These are phyloP conservation scores for Potamarius usumacintae DNA, from an alignment of 2,113 vertebrate genomes.

Conservation along the genomic window DNA sequence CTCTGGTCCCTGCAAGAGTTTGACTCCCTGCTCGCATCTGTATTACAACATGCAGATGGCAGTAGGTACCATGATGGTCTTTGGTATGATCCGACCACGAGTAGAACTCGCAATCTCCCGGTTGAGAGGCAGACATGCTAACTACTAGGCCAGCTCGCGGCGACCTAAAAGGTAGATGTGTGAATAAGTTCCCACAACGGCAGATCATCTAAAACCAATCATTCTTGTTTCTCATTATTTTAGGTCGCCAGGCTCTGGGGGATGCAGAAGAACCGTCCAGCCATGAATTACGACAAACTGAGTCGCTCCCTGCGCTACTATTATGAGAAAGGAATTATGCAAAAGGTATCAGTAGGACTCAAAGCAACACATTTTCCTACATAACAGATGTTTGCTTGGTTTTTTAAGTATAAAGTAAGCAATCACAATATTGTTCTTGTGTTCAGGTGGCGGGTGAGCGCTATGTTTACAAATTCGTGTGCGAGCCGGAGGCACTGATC, in stretches of 20 bases:
- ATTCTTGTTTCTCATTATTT: conserved; percentile 1
- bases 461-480: conserved; percentile 99
- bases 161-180: neutral
- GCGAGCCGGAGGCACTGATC: conserved; percentile 92
- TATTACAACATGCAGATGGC: too few species aligned
- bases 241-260: conserved; percentile 98
- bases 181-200: neutral
- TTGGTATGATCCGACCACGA: too few species aligned
- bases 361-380: neutral
- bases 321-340: conserved; percentile 99
- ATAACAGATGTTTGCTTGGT: too few species aligned
- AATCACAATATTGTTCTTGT: neutral
- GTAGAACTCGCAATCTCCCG: too few species aligned
- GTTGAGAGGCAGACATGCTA: too few species aligned
- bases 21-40: too few species aligned
- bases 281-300: conserved; percentile 99
- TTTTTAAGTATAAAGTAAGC: neutral
- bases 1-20: too few species aligned
- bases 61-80: too few species aligned
- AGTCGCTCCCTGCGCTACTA: conserved; percentile 97
- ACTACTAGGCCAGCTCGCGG: neutral
- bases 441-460: conserved; percentile 93
- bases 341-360: conserved; percentile 79
- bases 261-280: conserved; percentile 98
- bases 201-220: neutral